Base-by-base conservation (phyloP, 2,888 invertebrate species). In the Taphrorychus bicolor region DNA sequence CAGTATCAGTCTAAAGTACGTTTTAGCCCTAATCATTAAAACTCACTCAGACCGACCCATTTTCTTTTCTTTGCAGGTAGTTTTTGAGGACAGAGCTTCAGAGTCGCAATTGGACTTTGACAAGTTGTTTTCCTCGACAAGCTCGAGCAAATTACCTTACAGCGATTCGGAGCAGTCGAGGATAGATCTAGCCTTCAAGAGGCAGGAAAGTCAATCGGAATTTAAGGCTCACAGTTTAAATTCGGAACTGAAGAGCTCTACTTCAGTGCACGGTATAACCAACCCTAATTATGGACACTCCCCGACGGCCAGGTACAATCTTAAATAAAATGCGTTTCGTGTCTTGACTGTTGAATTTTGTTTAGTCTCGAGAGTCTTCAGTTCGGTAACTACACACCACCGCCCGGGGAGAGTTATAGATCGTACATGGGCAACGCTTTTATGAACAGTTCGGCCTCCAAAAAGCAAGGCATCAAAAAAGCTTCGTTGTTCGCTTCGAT, bases 401-500 rank as follows among this genome's bases (percentile, higher is more conserved):
- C 73, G 0, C 70, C 69, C 11, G 74, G 73, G 17, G 66, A 69
- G 11, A 62, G 62, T 2, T 73, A 72, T 41, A 72, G 67, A 59
- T 59, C 59, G 4, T 70, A 67, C 51, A 66, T 70, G 61, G 58
- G 49, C 16, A 53, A 58, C 19, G 48, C 45, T 1, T 67, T 24
- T 32, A 32, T 42, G n/a, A 60, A 48, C 24, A 18, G 21, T 5
- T 16, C 69, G 0, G 48, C 48, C 7, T 19, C 54, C 0, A 71
- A 71, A 63, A 78, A 76, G 67, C 70, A 73, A 48, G 90, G 90
- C 72, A 88, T 87, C 62, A 98, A 95, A 83, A 95, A 92, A 80
- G 98, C 92, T 64, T 93, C 93, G 71, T 83, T 98, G 72, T 93
- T 96, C 85, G 92, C 95, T 0, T 98, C 97, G 94, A 91, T 97